Conservation (phyloP, 2,113 vertebrate genomes). For the Oceanodroma tethys region DNA sequence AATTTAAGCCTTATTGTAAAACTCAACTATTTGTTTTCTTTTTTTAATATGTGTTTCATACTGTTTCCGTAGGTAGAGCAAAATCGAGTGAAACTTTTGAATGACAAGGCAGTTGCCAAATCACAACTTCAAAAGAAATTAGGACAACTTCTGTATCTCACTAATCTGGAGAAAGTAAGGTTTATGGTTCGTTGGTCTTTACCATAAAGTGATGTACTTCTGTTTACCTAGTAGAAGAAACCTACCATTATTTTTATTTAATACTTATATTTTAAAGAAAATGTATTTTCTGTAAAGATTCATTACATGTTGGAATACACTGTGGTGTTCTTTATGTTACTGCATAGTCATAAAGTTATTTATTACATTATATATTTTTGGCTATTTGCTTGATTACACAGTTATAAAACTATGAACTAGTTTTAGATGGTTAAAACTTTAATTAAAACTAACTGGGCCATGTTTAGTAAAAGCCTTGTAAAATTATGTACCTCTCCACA, state of each 20-base stretch:
- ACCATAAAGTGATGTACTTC: neutral
- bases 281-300: neutral
- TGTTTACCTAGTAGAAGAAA: neutral
- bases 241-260: neutral
- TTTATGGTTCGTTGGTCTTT: neutral
- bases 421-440: neutral
- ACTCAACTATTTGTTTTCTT: neutral
- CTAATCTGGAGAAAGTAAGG: slow-evolving; percentile 92
- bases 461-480: neutral
- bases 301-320: neutral
- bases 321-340: neutral
- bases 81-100: slow-evolving; percentile 91
- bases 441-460: neutral
- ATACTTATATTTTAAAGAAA: neutral
- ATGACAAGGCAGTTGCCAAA: slow-evolving; percentile 92
- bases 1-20: neutral
- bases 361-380: neutral
- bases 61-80: slow-evolving; percentile 86
- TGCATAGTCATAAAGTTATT: neutral
- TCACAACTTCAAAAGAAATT: slow-evolving; percentile 98
- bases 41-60: neutral
- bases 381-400: neutral
- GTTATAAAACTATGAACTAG: neutral
- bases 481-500: neutral
- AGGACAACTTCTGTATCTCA: slow-evolving; percentile 94